These are phyloP conservation scores for Erythrocercus mccallii DNA, from an alignment of 2,113 vertebrate genomes.

Conservation along the genomic window DNA sequence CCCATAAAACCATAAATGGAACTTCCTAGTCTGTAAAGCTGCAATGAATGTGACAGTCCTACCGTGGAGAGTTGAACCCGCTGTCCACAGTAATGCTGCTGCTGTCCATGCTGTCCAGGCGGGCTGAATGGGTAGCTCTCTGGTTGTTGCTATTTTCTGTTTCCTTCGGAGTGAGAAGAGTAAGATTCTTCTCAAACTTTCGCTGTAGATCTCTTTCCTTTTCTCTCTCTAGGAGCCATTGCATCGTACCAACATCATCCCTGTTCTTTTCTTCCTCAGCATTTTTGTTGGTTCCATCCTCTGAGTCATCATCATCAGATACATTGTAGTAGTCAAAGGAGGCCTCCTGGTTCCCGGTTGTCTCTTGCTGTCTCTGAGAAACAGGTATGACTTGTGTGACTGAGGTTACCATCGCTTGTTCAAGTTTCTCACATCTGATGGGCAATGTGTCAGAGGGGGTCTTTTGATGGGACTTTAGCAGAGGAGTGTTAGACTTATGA, in stretches of 20 bases:
- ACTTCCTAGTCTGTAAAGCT: conserved; percentile 13
- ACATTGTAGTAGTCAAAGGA: conserved; percentile 98
- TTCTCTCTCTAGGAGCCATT: conserved; percentile 94
- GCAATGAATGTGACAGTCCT: conserved; percentile 70
- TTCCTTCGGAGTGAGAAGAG: conserved; percentile 89
- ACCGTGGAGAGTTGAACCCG: conserved; percentile 99
- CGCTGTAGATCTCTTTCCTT: conserved; percentile 94
- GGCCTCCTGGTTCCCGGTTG: conserved; percentile 80
- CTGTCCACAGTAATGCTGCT: conserved; percentile 99
- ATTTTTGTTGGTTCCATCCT: conserved; percentile 86
- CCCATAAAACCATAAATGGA: neutral
- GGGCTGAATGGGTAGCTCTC: conserved; percentile 92
- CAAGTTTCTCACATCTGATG: conserved; percentile 84
- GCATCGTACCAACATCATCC: conserved; percentile 92
- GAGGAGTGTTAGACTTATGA: conserved; percentile 86
- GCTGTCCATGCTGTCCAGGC: conserved; percentile 98
- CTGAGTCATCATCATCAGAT: conserved; percentile 92
- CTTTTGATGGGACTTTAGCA: conserved; percentile 84
- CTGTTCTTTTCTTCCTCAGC: conserved; percentile 79
- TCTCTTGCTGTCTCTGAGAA: conserved; percentile 85
- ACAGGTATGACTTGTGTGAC: conserved; percentile 75
- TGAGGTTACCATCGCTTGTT: conserved; percentile 81
- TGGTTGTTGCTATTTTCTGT: conserved; percentile 90
- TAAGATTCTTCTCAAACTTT: conserved; percentile 96
- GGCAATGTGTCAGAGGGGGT: conserved; percentile 82